Evolutionary conservation across 2,888 invertebrate genomes (phyloP).

Genomic region (Metacarcinus magister): DNA sequence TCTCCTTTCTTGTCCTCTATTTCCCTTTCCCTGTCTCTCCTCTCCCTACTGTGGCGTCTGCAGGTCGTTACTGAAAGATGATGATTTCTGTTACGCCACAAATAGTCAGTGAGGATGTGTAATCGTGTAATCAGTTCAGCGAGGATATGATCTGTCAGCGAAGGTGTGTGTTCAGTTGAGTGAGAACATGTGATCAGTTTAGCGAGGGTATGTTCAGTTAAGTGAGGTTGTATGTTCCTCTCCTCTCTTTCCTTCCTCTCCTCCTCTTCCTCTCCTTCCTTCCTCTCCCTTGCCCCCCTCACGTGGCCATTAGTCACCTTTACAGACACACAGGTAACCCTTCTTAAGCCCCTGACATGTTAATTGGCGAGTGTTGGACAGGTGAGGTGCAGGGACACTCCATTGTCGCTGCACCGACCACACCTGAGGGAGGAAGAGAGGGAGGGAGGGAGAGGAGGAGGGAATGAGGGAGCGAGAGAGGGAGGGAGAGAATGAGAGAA

Average conservation of each 20-base stretch:
- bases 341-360: constrained; percentile 29
- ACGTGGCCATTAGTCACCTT: constrained; percentile 10
- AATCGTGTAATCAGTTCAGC: too few species aligned
- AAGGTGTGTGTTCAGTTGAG: too few species aligned
- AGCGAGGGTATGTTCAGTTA: too few species aligned
- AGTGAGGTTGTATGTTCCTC: too few species aligned
- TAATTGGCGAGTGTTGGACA: constrained; percentile 30
- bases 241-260: not conserved
- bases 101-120: too few species aligned
- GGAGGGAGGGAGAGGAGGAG: not conserved
- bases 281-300: not conserved
- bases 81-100: too few species aligned
- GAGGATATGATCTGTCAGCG: too few species aligned
- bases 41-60: not conserved
- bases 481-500: not conserved
- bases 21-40: not conserved
- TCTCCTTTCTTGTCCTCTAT: not conserved
- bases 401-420: not conserved
- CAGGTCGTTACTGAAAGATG: too few species aligned
- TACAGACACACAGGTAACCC: constrained; percentile 29
- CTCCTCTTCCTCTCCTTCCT: not conserved
- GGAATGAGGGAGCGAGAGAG: not conserved
- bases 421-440: not conserved
- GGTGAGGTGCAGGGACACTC: not conserved
- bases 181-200: too few species aligned